Base-by-base conservation (phyloP, 2,113 vertebrate genomes). In the Larimichthys crocea region DNA sequence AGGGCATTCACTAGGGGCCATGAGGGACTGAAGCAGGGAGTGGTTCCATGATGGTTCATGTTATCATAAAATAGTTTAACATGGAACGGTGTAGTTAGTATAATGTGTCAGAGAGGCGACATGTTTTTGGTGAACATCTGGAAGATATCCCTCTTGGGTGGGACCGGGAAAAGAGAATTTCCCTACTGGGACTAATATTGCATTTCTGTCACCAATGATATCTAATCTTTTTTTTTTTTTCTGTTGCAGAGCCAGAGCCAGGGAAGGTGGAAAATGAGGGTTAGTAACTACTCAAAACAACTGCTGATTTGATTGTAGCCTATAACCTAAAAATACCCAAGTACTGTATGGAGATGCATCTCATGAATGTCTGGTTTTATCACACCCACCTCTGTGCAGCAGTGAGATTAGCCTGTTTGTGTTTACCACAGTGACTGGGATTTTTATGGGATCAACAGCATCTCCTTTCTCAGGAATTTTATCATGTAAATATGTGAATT, bases 101-200 rank as follows among this genome's bases (percentile, higher is more conserved):
- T 44, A 55, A 15, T 64, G 52, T 68, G 60, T 78, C 76, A 57
- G 16, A 49, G 24, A 65, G 31, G 68, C 40, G 12, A 24, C 29
- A 31, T 74, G 19, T 60, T 68, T 64, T 50, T 46, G n/a, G 35
- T 22, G 26, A 56, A 72, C 76, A 74, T 80, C 71, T 83, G 74
- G 71, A 79, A 46, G 50, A 63, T 49, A 77, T 86, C 82, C 52
- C 75, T 60, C 46, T 46, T 55, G 74, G 85, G 80, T 0, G 83
- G 73, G 65, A 40, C 35, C 35, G 35, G 35, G 26, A 56, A 48
- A 84, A 62, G 53, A 26, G 11, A 65, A 67, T 55, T 55, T 55
- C 52, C 48, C 19, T 65, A 17, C 72, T 6, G 62, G 74, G 44
- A 35, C n/a, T 14, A 17, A 53, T 76, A 40, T 71, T 16, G 15